These are phyloP conservation scores for Pseudorectes ferrugineus DNA, from an alignment of 2,113 vertebrate species.

Conservation along the genomic window DNA sequence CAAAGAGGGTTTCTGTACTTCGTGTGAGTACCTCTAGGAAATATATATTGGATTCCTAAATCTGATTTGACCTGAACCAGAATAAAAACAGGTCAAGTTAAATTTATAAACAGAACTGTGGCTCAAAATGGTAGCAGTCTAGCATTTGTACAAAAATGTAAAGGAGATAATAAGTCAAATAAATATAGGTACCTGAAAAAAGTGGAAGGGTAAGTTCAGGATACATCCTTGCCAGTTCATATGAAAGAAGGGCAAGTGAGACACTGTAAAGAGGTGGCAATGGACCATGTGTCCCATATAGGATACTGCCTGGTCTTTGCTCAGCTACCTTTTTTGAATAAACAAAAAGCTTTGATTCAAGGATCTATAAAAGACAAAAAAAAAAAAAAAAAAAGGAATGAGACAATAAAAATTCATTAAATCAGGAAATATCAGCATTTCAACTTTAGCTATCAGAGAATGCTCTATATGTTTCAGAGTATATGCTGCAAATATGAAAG, in stretches of 20 bases:
- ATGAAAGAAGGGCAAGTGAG: conserved; percentile 88
- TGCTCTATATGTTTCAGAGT: neutral
- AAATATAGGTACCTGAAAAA: conserved; percentile 85
- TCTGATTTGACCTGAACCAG: neutral
- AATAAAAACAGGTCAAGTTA: neutral
- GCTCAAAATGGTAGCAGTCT: neutral
- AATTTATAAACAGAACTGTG: neutral
- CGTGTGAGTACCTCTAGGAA: neutral
- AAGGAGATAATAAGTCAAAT: neutral
- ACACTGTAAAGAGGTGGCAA: conserved; percentile 94
- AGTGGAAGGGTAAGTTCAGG: conserved; percentile 96
- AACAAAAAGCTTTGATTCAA: conserved; percentile 92
- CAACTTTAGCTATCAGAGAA: neutral
- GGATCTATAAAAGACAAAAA: conserved; percentile 74
- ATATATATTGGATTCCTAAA: neutral
- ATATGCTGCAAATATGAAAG: neutral
- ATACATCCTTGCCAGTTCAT: conserved; percentile 95
- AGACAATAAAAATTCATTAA: neutral
- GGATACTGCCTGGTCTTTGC: conserved; percentile 89
- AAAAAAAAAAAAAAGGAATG: neutral
- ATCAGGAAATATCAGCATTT: neutral
- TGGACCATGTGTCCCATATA: conserved; percentile 91
- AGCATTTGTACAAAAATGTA: neutral
- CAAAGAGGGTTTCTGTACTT: neutral
- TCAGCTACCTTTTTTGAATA: conserved; percentile 94